These are phyloP conservation scores for Picus viridis DNA, from an alignment of 2,797 vertebrate species.

Conservation along the genomic window DNA sequence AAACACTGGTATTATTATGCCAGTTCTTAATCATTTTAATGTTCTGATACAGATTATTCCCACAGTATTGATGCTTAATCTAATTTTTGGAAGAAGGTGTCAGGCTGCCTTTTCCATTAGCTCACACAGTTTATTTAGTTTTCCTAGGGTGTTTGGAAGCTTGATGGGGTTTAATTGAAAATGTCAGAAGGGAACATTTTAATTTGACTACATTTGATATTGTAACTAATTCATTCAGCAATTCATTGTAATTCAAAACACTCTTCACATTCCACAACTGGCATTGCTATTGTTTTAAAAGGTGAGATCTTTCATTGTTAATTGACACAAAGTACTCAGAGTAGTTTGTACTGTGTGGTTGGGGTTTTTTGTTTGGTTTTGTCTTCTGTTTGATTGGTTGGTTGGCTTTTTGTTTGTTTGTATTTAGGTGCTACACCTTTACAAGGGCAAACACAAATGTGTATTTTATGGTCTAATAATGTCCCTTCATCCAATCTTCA, in stretches of 20 bases:
- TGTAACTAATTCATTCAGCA: constrained; percentile 26
- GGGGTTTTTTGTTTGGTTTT: not conserved
- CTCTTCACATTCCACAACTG: constrained; percentile 14
- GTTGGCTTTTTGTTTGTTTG: not conserved
- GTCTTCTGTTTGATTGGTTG: too few relatives aligned
- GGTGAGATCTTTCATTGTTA: constrained; percentile 53
- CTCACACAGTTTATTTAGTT: constrained; percentile 59
- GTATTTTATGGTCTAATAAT: not conserved
- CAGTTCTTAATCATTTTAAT: constrained; percentile 46
- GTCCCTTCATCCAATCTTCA: not conserved
- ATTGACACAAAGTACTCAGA: constrained; percentile 14
- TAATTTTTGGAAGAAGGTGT: constrained; percentile 59
- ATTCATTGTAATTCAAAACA: constrained; percentile 57
- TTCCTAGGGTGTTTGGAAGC: constrained; percentile 59
- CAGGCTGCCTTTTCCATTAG: constrained; percentile 54
- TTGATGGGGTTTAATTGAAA: constrained; percentile 72
- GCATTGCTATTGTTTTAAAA: constrained; percentile 52
- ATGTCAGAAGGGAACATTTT: constrained; percentile 70
- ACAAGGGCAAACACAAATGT: not conserved
- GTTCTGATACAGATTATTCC: constrained; percentile 45
- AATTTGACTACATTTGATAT: constrained; percentile 70
- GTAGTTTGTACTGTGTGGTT: not conserved
- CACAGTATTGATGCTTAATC: constrained; percentile 42
- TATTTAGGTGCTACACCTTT: not conserved
- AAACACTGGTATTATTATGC: constrained; percentile 1